Evolutionary conservation across 2,888 invertebrate species (phyloP), one percentile per base, ranked within the genome.

Genomic region (Lasioglossum calceatum): DNA sequence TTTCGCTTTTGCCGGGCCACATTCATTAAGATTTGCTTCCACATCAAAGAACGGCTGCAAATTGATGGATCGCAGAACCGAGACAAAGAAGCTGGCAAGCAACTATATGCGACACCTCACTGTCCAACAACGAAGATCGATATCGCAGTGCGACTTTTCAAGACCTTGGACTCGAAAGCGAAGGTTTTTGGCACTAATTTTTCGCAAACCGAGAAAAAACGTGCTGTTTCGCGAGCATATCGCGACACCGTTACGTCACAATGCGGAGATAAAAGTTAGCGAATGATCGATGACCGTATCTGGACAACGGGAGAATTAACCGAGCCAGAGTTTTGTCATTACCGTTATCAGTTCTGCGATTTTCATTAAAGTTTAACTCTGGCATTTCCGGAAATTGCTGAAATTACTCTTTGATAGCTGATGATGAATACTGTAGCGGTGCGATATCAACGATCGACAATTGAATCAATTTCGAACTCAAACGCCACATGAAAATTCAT

Each of bases 191-290:
- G 80, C 73, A 76, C 80, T 73, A 50, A 58, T 74, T 79, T 81
- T 84, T 64, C 77, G n/a, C 64, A n/a, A 84, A 82, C 83, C 10
- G 39, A 19, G 67, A 70, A 70, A 70, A 87, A 87, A 88, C 87
- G 19, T 89, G 84, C 87, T 80, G 82, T 89, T 85, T 88, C 50
- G 70, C 50, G n/a, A 7, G 19, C 39, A 19, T 23, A 10, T 8
- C 64, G 23, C 19, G 36, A 44, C 81, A 16, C 83, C 79, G 84
- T 90, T 90, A 71, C 85, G 88, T 91, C 90, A 91, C 85, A 88
- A 90, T 89, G 92, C 90, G 88, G 87, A 79, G 88, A 84, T 19
- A 82, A 83, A 90, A 91, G 84, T 91, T 91, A 78, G 71, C 54
- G 58, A 12, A 58, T 82, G 89, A 92, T 92, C 92, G 87, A 92